Conservation (phyloP, 2,888 invertebrate species). For the Lottia gigantea region DNA sequence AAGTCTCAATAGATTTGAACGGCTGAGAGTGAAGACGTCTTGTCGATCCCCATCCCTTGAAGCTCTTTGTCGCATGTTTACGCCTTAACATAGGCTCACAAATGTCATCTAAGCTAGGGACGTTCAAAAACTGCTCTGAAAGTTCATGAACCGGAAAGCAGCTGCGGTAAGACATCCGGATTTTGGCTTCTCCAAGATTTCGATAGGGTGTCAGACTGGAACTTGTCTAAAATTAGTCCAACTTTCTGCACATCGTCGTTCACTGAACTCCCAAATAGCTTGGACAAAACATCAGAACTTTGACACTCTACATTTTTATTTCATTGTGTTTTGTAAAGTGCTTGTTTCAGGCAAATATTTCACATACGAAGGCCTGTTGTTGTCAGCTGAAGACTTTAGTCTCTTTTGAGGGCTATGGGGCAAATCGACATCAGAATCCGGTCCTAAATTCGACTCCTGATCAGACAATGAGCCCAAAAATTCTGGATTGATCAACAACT, state of each 20-base stretch:
- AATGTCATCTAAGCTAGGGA: background rate
- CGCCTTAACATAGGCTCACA: background rate
- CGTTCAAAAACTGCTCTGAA: background rate
- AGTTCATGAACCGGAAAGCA: constrained; percentile 3
- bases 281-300: too few relatives aligned
- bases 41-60: background rate
- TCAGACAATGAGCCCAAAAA: too few relatives aligned
- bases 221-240: background rate
- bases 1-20: background rate
- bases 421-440: too few relatives aligned
- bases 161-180: background rate
- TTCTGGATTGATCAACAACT: too few relatives aligned
- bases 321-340: too few relatives aligned
- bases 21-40: background rate
- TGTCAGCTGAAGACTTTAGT: too few relatives aligned
- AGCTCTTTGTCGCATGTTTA: background rate
- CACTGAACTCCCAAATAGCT: too few relatives aligned
- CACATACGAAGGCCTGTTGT: too few relatives aligned
- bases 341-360: too few relatives aligned
- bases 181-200: constrained; percentile 1
- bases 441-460: too few relatives aligned
- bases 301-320: too few relatives aligned
- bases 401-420: too few relatives aligned
- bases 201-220: background rate
- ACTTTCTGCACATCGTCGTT: background rate